Evolutionary conservation across 2,113 vertebrate species (phyloP), one percentile per base, ranked within the genome.

Genomic region (Tupaia tana): DNA sequence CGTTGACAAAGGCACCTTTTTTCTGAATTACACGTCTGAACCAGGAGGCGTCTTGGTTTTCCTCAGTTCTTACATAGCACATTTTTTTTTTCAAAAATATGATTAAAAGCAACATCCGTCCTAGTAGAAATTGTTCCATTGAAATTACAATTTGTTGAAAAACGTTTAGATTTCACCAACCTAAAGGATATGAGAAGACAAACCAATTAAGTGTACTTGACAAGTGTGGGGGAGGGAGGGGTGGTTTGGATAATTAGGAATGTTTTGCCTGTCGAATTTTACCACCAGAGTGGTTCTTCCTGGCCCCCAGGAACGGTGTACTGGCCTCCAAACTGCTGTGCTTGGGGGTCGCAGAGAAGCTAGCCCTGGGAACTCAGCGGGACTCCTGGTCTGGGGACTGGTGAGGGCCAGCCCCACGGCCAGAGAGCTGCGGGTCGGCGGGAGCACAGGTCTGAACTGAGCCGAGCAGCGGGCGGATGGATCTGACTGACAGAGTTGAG

Each of bases 11-110:
- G 97, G 95, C 95, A 83, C 93, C 97, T 97, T 94, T 93, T 97
- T 97, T 97, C 97, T 95, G 89, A 97, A 89, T 90, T 96, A 84
- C 75, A 90, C 58, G 83, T 90, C 98, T 94, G 87, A 98, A 92
- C 74, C 59, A 90, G 87, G 83, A 98, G 96, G 96, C 78, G 61
- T 95, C 64, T 92, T 77, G 77, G 31, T 75, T 98, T 96, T 77
- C 92, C 59, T 78, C 82, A 93, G 79, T 43, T 97, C 98, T 98
- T 97, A 93, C 89, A 87, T 95, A 34, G 95, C 56, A 7, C 87
- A 20, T 97, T 95, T 94, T 43, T 75, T 95, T 88, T 80, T 90
- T 74, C 88, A 78, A 43, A 56, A 93, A 93, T 54, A 81, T 59
- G 73, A 70, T 88, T 92, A 63, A 94, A 96, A 92, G 58, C 67